Conservation (phyloP, 1,140 invertebrate species). For the Platorchestia sp. region DNA sequence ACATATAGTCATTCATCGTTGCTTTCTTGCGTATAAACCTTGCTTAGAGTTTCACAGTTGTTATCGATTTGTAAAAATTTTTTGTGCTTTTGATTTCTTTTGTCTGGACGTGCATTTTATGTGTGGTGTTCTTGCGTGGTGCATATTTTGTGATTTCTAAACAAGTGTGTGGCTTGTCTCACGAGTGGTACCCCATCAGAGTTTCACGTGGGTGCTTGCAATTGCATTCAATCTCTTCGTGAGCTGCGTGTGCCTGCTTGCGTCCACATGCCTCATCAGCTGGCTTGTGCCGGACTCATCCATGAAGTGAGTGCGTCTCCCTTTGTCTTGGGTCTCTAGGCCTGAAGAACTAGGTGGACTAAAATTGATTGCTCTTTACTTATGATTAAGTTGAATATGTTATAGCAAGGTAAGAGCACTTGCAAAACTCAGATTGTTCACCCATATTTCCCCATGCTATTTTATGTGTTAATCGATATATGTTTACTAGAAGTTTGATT, state of each 20-base stretch:
- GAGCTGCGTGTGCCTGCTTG: constrained; percentile 76
- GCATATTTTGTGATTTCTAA: neutral
- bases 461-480: no score
- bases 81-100: neutral
- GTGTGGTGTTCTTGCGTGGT: neutral
- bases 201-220: constrained; percentile 56
- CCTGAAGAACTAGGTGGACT: no score
- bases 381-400: no score
- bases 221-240: constrained; percentile 55
- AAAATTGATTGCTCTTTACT: no score
- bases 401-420: no score
- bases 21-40: neutral
- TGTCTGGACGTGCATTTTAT: neutral
- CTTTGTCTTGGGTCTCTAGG: constrained; percentile 78
- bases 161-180: neutral
- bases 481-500: no score
- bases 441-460: no score
- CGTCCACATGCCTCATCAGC: constrained; percentile 85
- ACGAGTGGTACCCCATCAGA: constrained; percentile 52
- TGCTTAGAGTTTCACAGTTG: neutral
- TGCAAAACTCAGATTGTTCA: no score
- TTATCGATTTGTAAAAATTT: neutral
- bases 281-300: constrained; percentile 80
- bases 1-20: neutral
- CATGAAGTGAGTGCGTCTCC: constrained; percentile 77